These are phyloP conservation scores for Drosophila peninsularis DNA, from an alignment of 2,888 invertebrate species.

Conservation along the genomic window DNA sequence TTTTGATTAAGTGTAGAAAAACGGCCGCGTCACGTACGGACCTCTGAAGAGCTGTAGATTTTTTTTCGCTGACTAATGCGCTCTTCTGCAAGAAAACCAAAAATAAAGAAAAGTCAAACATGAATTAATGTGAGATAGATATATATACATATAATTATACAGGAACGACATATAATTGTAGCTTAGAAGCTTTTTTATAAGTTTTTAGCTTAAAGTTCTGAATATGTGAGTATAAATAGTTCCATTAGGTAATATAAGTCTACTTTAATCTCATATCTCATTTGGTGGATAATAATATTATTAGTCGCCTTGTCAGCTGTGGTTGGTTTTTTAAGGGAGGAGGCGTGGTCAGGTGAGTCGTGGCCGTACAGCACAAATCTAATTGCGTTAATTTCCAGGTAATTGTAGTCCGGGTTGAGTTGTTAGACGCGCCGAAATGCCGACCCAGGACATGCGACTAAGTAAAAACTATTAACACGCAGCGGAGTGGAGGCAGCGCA, in stretches of 20 bases:
- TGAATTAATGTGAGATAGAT: constrained; percentile 58
- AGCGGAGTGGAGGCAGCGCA: constrained; percentile 16
- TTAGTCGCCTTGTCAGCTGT: constrained; percentile 13
- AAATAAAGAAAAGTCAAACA: constrained; percentile 19
- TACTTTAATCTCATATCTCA: constrained; percentile 16
- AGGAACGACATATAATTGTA: not conserved
- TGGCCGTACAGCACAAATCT: constrained; percentile 48
- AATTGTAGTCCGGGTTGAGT: constrained; percentile 56
- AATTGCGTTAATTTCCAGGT: constrained; percentile 78
- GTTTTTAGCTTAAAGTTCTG: not conserved
- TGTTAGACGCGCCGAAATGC: constrained; percentile 21
- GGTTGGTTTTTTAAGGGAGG: not conserved
- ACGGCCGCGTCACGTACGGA: constrained; percentile 66
- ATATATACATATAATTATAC: not conserved
- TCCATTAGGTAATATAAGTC: not conserved
- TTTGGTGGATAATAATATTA: constrained; percentile 33
- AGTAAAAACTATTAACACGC: constrained; percentile 71
- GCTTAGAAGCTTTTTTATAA: not conserved
- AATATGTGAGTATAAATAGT: not conserved
- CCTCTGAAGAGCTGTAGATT: constrained; percentile 31
- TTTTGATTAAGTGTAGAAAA: constrained; percentile 63
- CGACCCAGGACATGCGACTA: constrained; percentile 59
- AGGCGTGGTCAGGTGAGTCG: constrained; percentile 8
- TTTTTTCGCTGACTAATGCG: constrained; percentile 69
- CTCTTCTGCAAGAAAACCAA: constrained; percentile 41